Evolutionary conservation across 1,140 invertebrate genomes (phyloP), one percentile per base, ranked within the genome.

Genomic region (Leguminivora glycinivorella): DNA sequence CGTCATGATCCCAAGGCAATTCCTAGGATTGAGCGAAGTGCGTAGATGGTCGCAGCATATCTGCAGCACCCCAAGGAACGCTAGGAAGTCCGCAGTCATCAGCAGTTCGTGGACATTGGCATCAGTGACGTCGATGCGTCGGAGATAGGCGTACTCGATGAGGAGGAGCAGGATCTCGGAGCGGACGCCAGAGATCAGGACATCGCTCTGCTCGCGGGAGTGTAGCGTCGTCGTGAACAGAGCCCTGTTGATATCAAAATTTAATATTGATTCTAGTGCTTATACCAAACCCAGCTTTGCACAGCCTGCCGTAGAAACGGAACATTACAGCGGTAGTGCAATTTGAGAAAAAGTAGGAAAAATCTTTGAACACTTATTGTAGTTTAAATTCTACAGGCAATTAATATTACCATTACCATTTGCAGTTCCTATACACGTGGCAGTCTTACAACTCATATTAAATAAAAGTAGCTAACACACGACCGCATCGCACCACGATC

Each of bases 151-250:
- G 83, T 96, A 98, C 70, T 97, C 94, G 26, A 98, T 93, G 2
- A 98, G 91, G 7, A 94, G 87, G 56, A 94, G 93, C 92, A 98
- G 94, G 75, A 96, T 95, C 40, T 95, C 93, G 0, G 94, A 94
- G 17, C 93, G 93, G n/a, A 98, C 94, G 5, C 95, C 96, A 0
- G 95, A 95, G 72, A 98, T 93, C 26, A 93, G 83, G 0, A 97
- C 94, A 79, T 95, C 94, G 19, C 93, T 95, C 76, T 94, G 93
- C 75, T 94, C 94, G 9, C 93, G 92, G 0, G 92, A 93, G 80
- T 96, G 94, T 40, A 96, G 85, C 0, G 94, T 94, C 43, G 96
- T 97, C 14, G 96, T 97, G 83, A 98, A 98, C n/a, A 98, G 90
- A 66, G 96, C 94, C 81, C 96, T 96, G 85, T 52, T n/a, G 47